These are phyloP conservation scores for Magallana nippona DNA, from an alignment of 2,888 invertebrate genomes.

Conservation along the genomic window DNA sequence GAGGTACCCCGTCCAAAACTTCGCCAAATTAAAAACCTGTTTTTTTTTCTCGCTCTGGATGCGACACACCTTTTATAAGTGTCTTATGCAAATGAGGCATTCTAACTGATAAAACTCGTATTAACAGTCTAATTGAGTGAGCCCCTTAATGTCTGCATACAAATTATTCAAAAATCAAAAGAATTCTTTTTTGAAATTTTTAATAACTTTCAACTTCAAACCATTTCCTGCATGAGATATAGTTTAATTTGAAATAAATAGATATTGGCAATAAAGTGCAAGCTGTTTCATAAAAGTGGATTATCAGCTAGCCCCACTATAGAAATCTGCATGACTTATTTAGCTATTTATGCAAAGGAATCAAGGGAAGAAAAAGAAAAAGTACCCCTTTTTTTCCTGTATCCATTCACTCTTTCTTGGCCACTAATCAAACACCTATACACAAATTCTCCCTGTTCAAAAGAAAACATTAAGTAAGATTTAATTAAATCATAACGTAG, in stretches of 20 bases:
- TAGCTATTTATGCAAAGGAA: slow-evolving; percentile 44
- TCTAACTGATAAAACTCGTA: slow-evolving; percentile 28
- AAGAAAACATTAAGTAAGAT: slow-evolving; percentile 41
- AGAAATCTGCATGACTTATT: slow-evolving; percentile 42
- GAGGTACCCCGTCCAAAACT: slow-evolving; percentile 17
- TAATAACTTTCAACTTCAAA: slow-evolving; percentile 17
- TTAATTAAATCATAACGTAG: slow-evolving; percentile 40
- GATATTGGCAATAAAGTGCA: slow-evolving; percentile 44
- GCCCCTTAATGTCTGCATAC: slow-evolving; percentile 33
- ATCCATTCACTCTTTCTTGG: slow-evolving; percentile 36
- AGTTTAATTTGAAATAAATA: slow-evolving; percentile 43
- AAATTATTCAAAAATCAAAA: background rate
- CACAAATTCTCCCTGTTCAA: slow-evolving; percentile 39
- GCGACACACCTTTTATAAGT: slow-evolving; percentile 37
- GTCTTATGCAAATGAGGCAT: slow-evolving; percentile 38
- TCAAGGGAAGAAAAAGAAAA: slow-evolving; percentile 10
- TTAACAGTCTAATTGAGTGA: slow-evolving; percentile 39
- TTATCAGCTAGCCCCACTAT: slow-evolving; percentile 10
- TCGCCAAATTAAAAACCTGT: slow-evolving; percentile 39
- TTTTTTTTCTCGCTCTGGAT: slow-evolving; percentile 34
- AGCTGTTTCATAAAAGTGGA: slow-evolving; percentile 42
- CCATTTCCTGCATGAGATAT: slow-evolving; percentile 30
- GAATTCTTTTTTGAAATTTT: background rate
- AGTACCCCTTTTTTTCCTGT: background rate
- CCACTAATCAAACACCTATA: slow-evolving; percentile 33